A percentile compares a stretch with the other conserved stretches of the same genome.
Conservation (phyloP, 2,113 vertebrate genomes). For the Caretta caretta region DNA sequence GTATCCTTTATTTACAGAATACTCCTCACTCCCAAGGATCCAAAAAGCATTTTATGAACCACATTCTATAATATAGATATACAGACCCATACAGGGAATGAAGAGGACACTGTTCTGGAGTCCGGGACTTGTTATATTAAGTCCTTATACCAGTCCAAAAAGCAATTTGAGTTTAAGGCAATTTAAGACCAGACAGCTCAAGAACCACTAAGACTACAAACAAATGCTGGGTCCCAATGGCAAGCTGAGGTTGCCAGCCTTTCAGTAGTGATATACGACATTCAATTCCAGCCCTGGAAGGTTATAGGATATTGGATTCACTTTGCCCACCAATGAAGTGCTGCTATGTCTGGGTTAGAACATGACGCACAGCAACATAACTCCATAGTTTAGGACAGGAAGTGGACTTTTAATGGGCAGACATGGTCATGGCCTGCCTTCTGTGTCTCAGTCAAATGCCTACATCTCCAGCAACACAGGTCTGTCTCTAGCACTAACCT, state of each 20-base stretch:
- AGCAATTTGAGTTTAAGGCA: conserved; percentile 26
- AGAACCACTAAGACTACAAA: neutral
- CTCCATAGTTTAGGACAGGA: neutral
- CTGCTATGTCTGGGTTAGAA: neutral
- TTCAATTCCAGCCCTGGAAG: neutral
- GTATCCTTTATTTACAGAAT: conserved; percentile 9
- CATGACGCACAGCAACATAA: neutral
- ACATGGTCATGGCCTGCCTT: neutral
- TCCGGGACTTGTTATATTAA: neutral
- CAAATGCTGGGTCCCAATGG: neutral
- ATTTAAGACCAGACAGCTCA: neutral
- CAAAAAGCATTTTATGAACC: conserved; percentile 32
- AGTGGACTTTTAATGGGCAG: neutral
- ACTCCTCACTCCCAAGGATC: conserved; percentile 8
- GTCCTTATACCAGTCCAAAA: neutral
- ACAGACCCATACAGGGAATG: conserved; percentile 8
- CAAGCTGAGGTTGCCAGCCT: neutral
- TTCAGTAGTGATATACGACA: neutral
- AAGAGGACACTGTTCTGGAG: conserved; percentile 49
- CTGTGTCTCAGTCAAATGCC: neutral
- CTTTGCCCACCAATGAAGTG: neutral
- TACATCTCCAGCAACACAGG: neutral
- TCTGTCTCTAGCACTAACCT: neutral
- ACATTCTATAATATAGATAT: conserved; percentile 52
- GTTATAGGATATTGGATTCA: neutral